Conservation (phyloP, 1,140 invertebrate genomes). For the Ditylenchus dipsaci region DNA sequence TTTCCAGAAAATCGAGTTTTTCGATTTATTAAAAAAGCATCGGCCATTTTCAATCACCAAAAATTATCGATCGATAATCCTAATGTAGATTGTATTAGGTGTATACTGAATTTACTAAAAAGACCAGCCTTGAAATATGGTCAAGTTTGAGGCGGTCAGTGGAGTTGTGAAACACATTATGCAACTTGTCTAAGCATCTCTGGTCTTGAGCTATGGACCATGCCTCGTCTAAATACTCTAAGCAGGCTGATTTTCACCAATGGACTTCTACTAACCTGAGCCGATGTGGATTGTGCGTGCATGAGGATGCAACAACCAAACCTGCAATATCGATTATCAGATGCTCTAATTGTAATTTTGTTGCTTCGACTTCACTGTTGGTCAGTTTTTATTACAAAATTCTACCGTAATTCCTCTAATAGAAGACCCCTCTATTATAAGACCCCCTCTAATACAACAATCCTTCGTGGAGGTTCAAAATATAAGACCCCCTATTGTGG, state of each 20-base stretch:
- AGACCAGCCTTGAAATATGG: constrained; percentile 37
- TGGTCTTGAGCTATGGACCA: constrained; percentile 43
- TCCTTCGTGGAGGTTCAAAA: no score
- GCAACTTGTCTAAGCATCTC: constrained; percentile 22
- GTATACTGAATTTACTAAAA: not conserved
- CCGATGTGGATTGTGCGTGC: constrained; percentile 60
- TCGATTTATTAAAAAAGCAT: not conserved
- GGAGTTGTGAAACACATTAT: constrained; percentile 26
- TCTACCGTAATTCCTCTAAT: no score
- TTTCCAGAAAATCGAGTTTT: no score
- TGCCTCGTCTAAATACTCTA: constrained; percentile 57
- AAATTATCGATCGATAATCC: no score
- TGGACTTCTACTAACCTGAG: constrained; percentile 31
- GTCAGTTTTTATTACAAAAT: no score
- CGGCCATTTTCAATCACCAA: not conserved
- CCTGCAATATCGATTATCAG: constrained; percentile 14
- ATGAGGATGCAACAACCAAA: constrained; percentile 60
- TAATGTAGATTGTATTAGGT: no score
- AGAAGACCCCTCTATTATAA: no score
- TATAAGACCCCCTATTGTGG: no score
- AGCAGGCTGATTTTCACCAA: no score
- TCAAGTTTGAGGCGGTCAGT: constrained; percentile 41
- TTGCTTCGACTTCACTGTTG: no score
- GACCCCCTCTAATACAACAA: no score
- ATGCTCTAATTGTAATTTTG: no score